A percentile compares a stretch with the other conserved stretches of the same genome.
phyloP scores from a whole-genome alignment of 2,113 vertebrate genomes.

The Addax nasomaculatus region DNA sequence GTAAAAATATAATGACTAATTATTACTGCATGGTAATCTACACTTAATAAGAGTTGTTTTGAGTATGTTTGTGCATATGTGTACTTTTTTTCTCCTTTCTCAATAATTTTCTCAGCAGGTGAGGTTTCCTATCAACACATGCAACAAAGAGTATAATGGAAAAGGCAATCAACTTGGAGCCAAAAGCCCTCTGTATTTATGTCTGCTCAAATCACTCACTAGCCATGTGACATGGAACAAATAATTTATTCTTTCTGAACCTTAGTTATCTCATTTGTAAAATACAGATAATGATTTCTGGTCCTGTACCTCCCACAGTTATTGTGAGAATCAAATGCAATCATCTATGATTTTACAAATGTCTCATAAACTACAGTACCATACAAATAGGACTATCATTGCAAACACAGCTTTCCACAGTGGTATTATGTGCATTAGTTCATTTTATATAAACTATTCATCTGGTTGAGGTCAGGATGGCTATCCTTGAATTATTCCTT shows the following conservation, averaged over 20 bases:
- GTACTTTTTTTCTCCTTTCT: not conserved
- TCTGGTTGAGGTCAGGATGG: not conserved
- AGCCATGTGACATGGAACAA: not conserved
- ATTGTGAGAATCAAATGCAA: not conserved
- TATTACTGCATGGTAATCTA: not conserved
- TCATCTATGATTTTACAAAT: not conserved
- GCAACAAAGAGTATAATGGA: not conserved
- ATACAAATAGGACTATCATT: not conserved
- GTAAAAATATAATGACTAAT: not conserved
- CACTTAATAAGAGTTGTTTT: not conserved
- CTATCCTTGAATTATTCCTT: conserved; percentile 2
- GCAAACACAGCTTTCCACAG: not conserved
- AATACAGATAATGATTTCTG: not conserved
- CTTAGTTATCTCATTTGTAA: conserved; percentile 5
- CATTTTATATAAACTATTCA: not conserved
- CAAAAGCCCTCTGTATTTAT: not conserved
- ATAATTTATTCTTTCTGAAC: not conserved
- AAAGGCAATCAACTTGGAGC: not conserved
- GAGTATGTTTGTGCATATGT: not conserved
- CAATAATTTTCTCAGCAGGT: not conserved
- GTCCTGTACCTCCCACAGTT: not conserved
- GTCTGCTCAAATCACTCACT: not conserved
- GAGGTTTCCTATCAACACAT: not conserved
- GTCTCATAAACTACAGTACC: not conserved
- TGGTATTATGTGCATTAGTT: not conserved